Conservation (phyloP, 92 coral and sea anemone species). For the Chrysogorgia sp. region DNA sequence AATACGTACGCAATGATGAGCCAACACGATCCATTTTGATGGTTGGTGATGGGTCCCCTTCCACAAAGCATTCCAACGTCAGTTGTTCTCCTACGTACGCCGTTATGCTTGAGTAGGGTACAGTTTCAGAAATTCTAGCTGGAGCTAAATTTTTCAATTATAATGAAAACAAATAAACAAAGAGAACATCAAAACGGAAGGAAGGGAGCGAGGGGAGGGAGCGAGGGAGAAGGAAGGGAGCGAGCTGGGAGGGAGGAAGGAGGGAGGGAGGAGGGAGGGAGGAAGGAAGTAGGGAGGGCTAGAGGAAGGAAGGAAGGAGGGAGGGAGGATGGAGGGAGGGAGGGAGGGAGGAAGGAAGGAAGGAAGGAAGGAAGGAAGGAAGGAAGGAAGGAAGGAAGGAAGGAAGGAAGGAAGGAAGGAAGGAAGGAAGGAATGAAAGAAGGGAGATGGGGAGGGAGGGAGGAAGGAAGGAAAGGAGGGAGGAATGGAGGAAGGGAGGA, state of each 20-base stretch:
- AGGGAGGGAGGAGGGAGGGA: background rate
- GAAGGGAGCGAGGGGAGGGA: background rate
- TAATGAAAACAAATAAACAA: background rate
- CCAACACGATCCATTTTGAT: conserved; percentile 25
- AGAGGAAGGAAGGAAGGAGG: too few relatives aligned
- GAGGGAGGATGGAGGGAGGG: too few relatives aligned
- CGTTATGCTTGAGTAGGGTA: conserved; percentile 47
- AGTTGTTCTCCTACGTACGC: conserved; percentile 58
- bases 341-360: background rate
- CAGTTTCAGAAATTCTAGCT: conserved; percentile 66
- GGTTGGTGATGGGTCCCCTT: conserved; percentile 74
- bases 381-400: background rate
- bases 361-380: background rate
- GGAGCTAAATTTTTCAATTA: conserved; percentile 58
- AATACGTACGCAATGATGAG: conserved; percentile 12
- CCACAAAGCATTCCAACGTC: conserved; percentile 72
- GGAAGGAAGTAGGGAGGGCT: background rate
- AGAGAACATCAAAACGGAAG: background rate
- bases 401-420: background rate
- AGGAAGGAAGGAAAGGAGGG: conserved; percentile 68
- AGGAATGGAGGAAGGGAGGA: conserved; percentile 47
- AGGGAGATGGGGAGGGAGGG: too few relatives aligned
- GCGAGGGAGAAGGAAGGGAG: background rate
- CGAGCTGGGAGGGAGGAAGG: background rate
- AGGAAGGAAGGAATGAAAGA: conserved; percentile 32